phyloP scores from a whole-genome alignment of 2,888 invertebrate genomes.

The Leptopterna dolabrata region DNA sequence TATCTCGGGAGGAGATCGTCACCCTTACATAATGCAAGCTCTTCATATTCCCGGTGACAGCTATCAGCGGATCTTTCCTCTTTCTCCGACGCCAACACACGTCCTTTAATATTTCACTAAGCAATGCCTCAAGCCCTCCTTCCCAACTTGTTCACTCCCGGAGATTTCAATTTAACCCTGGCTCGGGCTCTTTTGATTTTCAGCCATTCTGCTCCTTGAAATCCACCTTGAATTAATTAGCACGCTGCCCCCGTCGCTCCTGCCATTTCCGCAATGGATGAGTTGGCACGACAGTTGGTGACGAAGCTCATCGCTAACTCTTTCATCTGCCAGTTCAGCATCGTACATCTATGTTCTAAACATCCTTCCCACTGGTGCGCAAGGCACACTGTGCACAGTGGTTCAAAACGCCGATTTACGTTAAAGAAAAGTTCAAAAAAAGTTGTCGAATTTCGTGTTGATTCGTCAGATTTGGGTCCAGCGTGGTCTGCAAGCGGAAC shows the following conservation, averaged over 20 bases:
- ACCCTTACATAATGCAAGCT: constrained; percentile 47
- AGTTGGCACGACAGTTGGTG: neutral
- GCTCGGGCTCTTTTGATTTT: constrained; percentile 45
- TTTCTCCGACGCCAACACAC: constrained; percentile 11
- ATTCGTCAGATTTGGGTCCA: no score
- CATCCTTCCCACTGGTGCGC: no score
- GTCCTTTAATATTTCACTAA: constrained; percentile 44
- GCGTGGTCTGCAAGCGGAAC: no score
- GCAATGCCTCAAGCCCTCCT: constrained; percentile 49
- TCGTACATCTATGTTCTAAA: no score
- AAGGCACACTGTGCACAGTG: no score
- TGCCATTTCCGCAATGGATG: neutral
- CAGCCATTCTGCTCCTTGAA: constrained; percentile 15
- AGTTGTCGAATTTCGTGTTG: no score
- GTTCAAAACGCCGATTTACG: no score
- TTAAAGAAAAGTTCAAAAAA: no score
- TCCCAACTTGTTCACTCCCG: constrained; percentile 44
- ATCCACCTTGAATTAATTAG: constrained; percentile 44
- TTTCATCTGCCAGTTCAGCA: no score
- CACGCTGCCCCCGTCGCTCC: constrained; percentile 12
- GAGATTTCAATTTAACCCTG: constrained; percentile 42
- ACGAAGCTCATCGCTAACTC: no score
- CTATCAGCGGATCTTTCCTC: constrained; percentile 47
- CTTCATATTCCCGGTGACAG: constrained; percentile 50
- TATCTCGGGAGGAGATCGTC: constrained; percentile 49